Evolutionary conservation across 2,888 invertebrate species (phyloP).

Genomic region (Lithophane ornitopus): DNA sequence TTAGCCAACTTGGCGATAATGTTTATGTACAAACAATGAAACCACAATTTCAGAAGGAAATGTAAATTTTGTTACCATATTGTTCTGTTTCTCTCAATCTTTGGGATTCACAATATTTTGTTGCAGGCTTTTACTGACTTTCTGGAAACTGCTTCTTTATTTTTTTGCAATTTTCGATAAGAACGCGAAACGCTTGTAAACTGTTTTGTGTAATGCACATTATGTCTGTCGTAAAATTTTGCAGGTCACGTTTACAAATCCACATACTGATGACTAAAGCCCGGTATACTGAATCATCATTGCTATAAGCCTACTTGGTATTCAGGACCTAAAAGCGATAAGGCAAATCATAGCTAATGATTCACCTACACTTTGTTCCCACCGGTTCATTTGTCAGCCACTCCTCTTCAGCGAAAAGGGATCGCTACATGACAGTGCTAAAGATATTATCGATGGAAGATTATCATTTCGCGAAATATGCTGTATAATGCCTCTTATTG

Average conservation of each 20-base stretch:
- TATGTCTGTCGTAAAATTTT: conserved; percentile 48
- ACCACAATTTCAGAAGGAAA: conserved; percentile 42
- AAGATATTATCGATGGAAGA: conserved; percentile 77
- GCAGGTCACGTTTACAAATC: conserved; percentile 42
- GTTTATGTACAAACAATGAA: conserved; percentile 48
- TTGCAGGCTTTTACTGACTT: conserved; percentile 23
- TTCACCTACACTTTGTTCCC: conserved; percentile 78
- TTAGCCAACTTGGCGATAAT: conserved; percentile 57
- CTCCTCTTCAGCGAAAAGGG: conserved; percentile 77
- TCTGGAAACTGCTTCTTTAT: conserved; percentile 9
- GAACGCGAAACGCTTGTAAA: conserved; percentile 11
- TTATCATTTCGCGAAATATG: conserved; percentile 69
- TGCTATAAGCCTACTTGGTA: conserved; percentile 79
- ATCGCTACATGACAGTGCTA: conserved; percentile 69
- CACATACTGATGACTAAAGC: conserved; percentile 63
- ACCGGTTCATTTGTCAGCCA: conserved; percentile 73
- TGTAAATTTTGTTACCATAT: conserved; percentile 38
- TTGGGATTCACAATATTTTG: conserved; percentile 24
- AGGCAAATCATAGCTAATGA: conserved; percentile 86
- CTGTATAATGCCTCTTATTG: conserved; percentile 57
- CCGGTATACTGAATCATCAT: conserved; percentile 73
- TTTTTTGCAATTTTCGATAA: conserved; percentile 14
- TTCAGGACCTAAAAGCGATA: conserved; percentile 81
- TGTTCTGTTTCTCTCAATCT: conserved; percentile 4
- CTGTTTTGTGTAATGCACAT: conserved; percentile 26